Evolutionary conservation across 1,140 invertebrate genomes (phyloP), one percentile per base, ranked within the genome.

Genomic region (Nylanderia fulva): DNA sequence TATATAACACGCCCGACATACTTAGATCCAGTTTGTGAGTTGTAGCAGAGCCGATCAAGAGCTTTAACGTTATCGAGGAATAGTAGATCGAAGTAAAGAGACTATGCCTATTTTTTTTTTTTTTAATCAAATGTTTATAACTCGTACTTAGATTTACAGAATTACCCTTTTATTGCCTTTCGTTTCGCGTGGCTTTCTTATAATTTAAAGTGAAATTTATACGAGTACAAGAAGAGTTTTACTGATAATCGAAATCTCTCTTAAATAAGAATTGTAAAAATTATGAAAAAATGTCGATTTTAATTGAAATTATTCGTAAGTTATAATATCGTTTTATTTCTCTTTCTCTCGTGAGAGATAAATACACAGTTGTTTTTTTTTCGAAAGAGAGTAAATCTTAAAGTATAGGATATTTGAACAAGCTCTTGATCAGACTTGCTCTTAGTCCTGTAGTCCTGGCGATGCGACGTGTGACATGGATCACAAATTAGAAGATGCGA

Each of bases 371-470:
- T 24, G 13, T 54, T 45, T 33, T 48, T 60, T 45, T 58, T 7
- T 21, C n/a, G n/a, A 33, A 72, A 72, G 11, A 60, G 68, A 79
- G 21, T 24, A 33, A 18, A 61, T 11, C 13, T 56, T 27, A 36
- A 21, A 29, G 2, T 0, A n/a, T 29, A 68, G 63, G 48, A 86
- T 39, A 33, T 56, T 42, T 63, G n/a, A 45, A 77, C 54, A 83
- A 90, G 89, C 89, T 90, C 86, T 90, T 86, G 89, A 86, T 90
- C 89, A 68, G 84, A 69, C 71, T 74, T 66, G 85, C 71, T 63
- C 58, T 52, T 87, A 85, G 80, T 63, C 58, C 80, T 52, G 86
- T 90, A 90, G 88, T 76, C 60, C 56, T 39, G 80, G 63, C 68
- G 63, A 87, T 85, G 72, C 68, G 58, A 74, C 60, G 84, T 90